Base-by-base conservation (phyloP, 2,113 vertebrate genomes). In the Eclectus roratus region DNA sequence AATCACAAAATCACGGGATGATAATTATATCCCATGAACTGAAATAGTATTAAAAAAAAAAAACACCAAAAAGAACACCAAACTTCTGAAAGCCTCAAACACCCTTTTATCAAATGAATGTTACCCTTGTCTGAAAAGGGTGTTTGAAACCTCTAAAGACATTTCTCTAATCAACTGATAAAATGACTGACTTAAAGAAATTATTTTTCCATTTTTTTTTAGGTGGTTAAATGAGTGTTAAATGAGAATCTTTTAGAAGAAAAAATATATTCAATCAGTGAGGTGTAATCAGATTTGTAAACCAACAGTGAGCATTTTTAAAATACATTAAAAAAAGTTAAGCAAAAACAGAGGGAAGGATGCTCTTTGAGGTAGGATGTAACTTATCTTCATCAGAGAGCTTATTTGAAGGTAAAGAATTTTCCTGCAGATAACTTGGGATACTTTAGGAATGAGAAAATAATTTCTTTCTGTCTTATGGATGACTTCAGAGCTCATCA, bases 1-100 rank as follows among this genome's bases (percentile, higher is more conserved):
- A n/a, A 58, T 58, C 33, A 58, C 33, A 58, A 21, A 23, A 58
- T 58, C 33, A 58, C 55, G n/a, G 9, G 55, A 15, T 58, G 33
- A 25, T 69, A 89, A 77, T 47, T 35, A 64, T 64, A 83, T 77
- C 27, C 23, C 17, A 60, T 60, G 19, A 79, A 70, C 19, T 46
- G 49, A 79, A 91, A 74, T 66, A 50, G 7, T 35, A 68, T 58
- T 78, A 19, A 39, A 55, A 77, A 28, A 39, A 50, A 39, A 37
- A 27, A 8, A 3, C 3, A 76, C 10, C 2, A 7, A 19, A 13
- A 16, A 19, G 18, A 11, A 0, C 0, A 1, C 2, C 6, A 71
- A 47, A 44, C 70, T 83, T 94, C 46, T 49, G 17, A 87, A 96
- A 96, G 78, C 9, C 17, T 80, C 47, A 89, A 73, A 41, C 13